Evolutionary conservation across 2,888 invertebrate genomes (phyloP), one percentile per base, ranked within the genome.

Genomic region (Oscheius myriophilus): DNA sequence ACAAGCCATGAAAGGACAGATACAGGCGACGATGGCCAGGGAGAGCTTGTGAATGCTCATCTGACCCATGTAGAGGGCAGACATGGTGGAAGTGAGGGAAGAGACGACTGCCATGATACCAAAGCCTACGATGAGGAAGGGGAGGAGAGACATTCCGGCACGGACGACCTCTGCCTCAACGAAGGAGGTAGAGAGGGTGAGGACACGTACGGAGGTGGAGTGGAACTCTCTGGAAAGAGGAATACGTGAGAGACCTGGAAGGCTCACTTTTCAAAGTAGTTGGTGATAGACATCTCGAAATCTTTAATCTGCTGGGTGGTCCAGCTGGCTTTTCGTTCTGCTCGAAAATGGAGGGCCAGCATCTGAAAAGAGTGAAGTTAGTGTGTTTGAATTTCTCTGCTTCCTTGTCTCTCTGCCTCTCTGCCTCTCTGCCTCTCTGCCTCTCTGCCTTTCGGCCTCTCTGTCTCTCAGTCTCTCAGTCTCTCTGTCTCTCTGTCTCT

Each of bases 1-100:
- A 57, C 82, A 82, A 0, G 84, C 84, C 84, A 84, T 83, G 65
- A 84, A 82, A 4, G 84, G 84, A 55, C 83, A 84, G 7, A 84
- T 70, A 61, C 84, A 84, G 2, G 82, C 84, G 21, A 82, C 70
- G 41, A 83, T 62, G 1, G 84, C 84, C 6, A 84, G 72, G 1
- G 79, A 75, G 21, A 84, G 69, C 74, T 82, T 82, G 68, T 82
- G 80, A 55, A 81, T 68, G 14, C 76, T 76, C 23, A 82, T 72
- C 64, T 84, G 83, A 21, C 78, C 65, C 72, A 82, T 78, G 70
- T 84, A 84, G 23, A 74, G 59, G 14, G 84, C 83, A 2, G 82
- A 83, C 21, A 84, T 41, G 65, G 80, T 73, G 7, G 81, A 78
- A 23, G 82, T 81, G 1, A 77, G 67, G 14, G 80, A 73, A 0